Evolutionary conservation across 2,113 vertebrate genomes (phyloP), one percentile per base, ranked within the genome.

Genomic region (Sceloporus undulatus): DNA sequence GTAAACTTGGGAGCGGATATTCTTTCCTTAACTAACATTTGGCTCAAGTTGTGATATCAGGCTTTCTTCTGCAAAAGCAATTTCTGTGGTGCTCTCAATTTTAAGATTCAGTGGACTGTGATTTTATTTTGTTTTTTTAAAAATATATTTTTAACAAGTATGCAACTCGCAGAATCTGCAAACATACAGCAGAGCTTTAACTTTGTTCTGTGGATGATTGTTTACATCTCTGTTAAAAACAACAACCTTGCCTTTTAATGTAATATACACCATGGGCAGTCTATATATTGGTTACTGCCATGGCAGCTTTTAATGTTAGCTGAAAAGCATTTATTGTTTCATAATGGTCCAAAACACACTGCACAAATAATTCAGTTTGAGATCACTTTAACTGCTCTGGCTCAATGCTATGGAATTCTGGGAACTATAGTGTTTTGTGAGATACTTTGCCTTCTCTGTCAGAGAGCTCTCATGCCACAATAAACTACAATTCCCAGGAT

Each of bases 11-110:
- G 40, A 85, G 48, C 4, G 25, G 75, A 71, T 84, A 84, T 13
- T 78, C 59, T 79, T 79, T 77, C 75, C 75, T 56, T 78, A 78
- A 83, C 80, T 19, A 86, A 66, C 29, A 14, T 68, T 76, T 78
- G 29, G 48, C 62, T 84, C 3, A 84, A 56, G 27, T 52, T 25
- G 34, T 76, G 75, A 23, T 52, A 29, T 29, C 62, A 78, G 65
- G n/a, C 52, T 34, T 71, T 54, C 38, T 11, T 79, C 8, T 9
- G 56, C 52, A 23, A 65, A 88, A 85, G 48, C 79, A 76, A 77
- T 25, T 11, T 25, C 16, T 76, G 40, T 62, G 23, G 7, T 4
- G 73, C 19, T 68, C 4, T 52, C n/a, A 52, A n/a, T 62, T 77
- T 68, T 70, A 54, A 77, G 76, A 48, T 77, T 48, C 21, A 75